Evolutionary conservation across 2,113 vertebrate species (phyloP), one percentile per base, ranked within the genome.

Genomic region (Ptilonorhynchus violaceus): DNA sequence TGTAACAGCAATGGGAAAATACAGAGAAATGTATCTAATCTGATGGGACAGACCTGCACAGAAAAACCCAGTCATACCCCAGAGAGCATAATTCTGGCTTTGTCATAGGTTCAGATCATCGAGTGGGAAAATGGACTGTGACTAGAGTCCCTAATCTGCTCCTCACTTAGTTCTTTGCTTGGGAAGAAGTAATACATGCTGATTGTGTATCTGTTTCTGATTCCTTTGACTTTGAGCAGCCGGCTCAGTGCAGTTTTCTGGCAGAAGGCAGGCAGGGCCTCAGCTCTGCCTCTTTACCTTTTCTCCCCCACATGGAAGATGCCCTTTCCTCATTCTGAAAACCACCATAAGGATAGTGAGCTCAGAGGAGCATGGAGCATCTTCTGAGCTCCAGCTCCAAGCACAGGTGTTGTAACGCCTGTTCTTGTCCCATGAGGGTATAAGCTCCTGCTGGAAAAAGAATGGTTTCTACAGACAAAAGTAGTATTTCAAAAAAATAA

Each of bases 11-110:
- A n/a, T 72, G 77, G 73, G 87, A 96, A 96, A 96, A 75, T 37
- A 76, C 39, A 77, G 59, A 89, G 42, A 80, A 86, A 92, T 64
- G 7, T 80, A 91, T 78, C 90, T 97, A 93, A 97, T 94, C 92
- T 91, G 95, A 94, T 95, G 91, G 83, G 90, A 92, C 69, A 92
- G 83, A 87, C 73, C 44, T 53, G 41, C 49, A 74, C n/a, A 93
- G 92, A 93, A 86, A 92, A 96, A 88, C 14, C 35, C 52, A 91
- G 79, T 49, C 79, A 86, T 60, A 72, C 13, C 44, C 68, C 31
- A 56, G 47, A 66, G 88, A 70, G 37, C 28, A 49, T 31, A 75
- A 60, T 27, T 81, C 41, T 81, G 90, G 3, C 49, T 81, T 92
- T 95, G 74, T 42, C 28, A 55, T 30, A 80, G 47, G 28, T 87